Evolutionary conservation across 2,113 vertebrate genomes (phyloP), one percentile per base, ranked within the genome.

Genomic region (Pluvianellus socialis): DNA sequence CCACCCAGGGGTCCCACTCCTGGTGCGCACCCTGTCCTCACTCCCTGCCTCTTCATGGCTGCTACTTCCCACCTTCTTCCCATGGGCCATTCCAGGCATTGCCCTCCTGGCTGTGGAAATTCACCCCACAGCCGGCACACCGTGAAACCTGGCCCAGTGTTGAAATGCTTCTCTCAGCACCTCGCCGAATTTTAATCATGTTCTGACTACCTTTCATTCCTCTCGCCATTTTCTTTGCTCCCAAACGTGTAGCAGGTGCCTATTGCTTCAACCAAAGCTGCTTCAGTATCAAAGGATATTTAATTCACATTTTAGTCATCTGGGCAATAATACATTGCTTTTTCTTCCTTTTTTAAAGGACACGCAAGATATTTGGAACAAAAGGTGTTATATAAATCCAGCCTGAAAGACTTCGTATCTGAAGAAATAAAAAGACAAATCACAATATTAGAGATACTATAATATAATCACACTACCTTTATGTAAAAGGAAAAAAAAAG

Each of bases 91-190:
- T n/a, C 65, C 4, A 3, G 17, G 18, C 9, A 21, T 18, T 42
- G 27, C 32, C 33, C 33, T 77, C 18, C 58, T 19, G 20, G 18
- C 52, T 45, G 32, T 14, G 55, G 84, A 86, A 80, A n/a, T 14
- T 35, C 42, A 61, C 2, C 28, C n/a, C 38, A 33, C 62, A 74
- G 9, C 17, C 3, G 4, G 7, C 28, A 52, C 1, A 1, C 30
- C 3, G 0, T 3, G 30, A 89, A 67, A 66, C 6, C 5, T 20
- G 17, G 58, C 49, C 49, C 49, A 50, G 49, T 11, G 11, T 6
- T 50, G 49, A 50, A 50, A 22, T 14, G 12, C 15, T 44, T 35
- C 21, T 45, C 67, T 70, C 50, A 44, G 27, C 38, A 59, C 17
- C 67, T 71, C 5, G 2, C 15, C 42, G 30, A 42, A 27, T 91